phyloP scores from a whole-genome alignment of 2,797 vertebrate species.

The Crypturellus tataupa region DNA sequence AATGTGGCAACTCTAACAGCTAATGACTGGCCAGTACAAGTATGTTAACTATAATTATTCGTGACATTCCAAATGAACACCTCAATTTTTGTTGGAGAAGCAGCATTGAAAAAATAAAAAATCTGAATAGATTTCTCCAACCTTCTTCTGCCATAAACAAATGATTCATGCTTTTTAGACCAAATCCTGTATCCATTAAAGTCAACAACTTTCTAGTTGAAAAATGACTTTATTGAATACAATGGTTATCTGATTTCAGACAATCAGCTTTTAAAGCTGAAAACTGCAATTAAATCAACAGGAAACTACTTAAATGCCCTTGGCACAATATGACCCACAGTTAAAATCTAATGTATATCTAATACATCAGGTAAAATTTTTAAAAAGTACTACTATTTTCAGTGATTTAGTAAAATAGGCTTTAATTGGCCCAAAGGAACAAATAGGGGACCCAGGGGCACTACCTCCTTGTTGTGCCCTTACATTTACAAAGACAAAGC shows the following conservation, averaged over 20 bases:
- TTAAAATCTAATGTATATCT: background rate
- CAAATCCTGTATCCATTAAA: background rate
- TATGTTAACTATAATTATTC: background rate
- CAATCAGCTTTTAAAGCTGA: conserved; percentile 10
- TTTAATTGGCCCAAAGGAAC: background rate
- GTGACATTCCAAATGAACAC: background rate
- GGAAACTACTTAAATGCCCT: background rate
- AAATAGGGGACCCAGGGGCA: background rate
- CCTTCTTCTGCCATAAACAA: background rate
- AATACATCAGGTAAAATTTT: background rate
- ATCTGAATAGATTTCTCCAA: background rate
- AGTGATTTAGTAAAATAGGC: background rate
- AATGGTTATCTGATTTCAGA: background rate
- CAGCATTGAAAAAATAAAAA: no score
- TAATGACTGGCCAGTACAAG: background rate
- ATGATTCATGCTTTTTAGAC: background rate
- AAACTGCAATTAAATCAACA: conserved; percentile 12
- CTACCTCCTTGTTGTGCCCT: background rate
- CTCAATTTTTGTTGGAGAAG: no score
- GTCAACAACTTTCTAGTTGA: background rate
- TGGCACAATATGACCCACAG: background rate
- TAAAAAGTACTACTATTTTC: background rate
- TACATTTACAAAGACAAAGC: conserved; percentile 10
- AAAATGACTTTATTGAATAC: background rate
- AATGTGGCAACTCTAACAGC: background rate